These are phyloP conservation scores for Pristionchus entomophagus DNA, from an alignment of 2,888 invertebrate genomes.

Conservation along the genomic window DNA sequence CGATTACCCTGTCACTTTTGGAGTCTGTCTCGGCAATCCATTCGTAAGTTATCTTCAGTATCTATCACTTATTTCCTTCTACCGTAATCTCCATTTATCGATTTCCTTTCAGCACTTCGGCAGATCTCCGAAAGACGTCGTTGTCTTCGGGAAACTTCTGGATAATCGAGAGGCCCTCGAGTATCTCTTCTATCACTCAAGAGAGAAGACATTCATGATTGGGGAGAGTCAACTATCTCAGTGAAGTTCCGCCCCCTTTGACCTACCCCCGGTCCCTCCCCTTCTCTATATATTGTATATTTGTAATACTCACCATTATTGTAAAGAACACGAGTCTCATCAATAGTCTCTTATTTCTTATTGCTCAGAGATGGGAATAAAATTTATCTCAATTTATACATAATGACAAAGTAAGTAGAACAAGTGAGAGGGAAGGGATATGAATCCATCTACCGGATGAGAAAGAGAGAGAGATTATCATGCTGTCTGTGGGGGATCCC, in stretches of 20 bases:
- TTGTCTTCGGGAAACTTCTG: conserved; percentile 15
- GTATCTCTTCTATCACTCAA: background rate
- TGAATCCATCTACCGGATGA: background rate
- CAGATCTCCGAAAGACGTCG: conserved; percentile 33
- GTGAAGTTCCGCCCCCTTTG: conserved; percentile 18
- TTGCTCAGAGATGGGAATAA: conserved; percentile 15
- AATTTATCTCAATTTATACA: background rate
- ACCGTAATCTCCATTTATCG: background rate
- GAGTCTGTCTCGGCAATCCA: conserved; percentile 18
- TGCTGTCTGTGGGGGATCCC: background rate
- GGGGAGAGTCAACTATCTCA: conserved; percentile 34
- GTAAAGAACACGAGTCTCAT: conserved; percentile 17
- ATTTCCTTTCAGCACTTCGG: background rate
- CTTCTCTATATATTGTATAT: too few relatives aligned
- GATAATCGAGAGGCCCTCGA: conserved; percentile 40
- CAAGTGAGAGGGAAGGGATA: background rate
- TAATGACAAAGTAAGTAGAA: background rate
- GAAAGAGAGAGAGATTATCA: conserved; percentile 31
- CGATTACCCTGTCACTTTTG: conserved; percentile 34
- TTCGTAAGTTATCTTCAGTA: conserved; percentile 7
- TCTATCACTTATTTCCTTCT: background rate
- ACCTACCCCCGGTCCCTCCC: background rate
- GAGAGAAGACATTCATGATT: conserved; percentile 44
- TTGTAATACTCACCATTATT: conserved; percentile 34
- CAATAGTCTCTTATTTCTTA: background rate